Evolutionary conservation across 1,140 invertebrate genomes (phyloP).

Genomic region (Solenopsis invicta): DNA sequence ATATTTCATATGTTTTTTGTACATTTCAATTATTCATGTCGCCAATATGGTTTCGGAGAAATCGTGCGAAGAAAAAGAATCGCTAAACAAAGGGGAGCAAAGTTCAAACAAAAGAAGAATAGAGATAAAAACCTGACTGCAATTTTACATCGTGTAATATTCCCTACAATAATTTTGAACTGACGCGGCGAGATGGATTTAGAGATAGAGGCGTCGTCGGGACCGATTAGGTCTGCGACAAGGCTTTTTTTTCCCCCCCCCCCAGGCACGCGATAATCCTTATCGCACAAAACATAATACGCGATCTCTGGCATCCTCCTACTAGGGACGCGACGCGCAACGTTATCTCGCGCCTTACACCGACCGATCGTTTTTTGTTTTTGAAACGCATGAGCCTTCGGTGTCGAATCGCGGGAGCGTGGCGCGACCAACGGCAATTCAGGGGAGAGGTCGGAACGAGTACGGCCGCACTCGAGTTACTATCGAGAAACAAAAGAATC

Average conservation of each 20-base stretch:
- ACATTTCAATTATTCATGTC: not conserved
- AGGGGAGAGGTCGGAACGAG: not conserved
- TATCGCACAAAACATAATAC: slow-evolving; percentile 16
- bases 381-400: not conserved
- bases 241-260: not conserved
- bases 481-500: not conserved
- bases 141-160: not conserved
- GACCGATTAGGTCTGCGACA: not conserved
- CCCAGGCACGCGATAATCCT: not conserved
- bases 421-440: too few relatives aligned
- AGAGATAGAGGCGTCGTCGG: not conserved
- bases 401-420: not conserved
- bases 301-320: not conserved
- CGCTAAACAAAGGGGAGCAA: slow-evolving; percentile 25
- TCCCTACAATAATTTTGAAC: not conserved
- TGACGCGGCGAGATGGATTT: not conserved
- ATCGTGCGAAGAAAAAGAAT: not conserved
- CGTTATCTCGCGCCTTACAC: not conserved
- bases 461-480: not conserved
- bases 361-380: not conserved
- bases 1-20: not conserved
- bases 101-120: slow-evolving; percentile 12
- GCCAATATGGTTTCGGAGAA: not conserved
- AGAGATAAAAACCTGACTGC: not conserved
- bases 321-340: not conserved